Base-by-base conservation (phyloP, 2,888 invertebrate genomes). In the Troilus luridus region DNA sequence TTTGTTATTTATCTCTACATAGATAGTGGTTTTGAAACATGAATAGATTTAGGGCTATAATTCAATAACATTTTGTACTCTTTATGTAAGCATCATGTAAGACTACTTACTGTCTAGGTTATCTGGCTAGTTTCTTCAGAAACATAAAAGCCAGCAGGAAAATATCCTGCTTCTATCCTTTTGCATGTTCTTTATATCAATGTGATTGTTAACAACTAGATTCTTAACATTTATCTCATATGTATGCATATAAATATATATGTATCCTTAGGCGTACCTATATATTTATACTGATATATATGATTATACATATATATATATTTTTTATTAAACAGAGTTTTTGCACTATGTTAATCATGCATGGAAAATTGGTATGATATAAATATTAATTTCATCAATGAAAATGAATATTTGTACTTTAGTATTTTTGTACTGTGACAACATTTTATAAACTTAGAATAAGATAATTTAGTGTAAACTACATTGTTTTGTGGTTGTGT, bases 341-440 rank as follows among this genome's bases (percentile, higher is more conserved):
- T 92, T 92, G 91, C 92, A 93, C 93, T 93, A 93, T 92, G 93
- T 94, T 94, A 94, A 92, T 92, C 92, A 92, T 92, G 92, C 92
- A 91, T 92, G 91, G 88, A 67, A 72, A 85, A 91, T 91, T 56
- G 58, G 72, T 77, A 90, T 54, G 90, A 90, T 72, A 92, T 92
- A 91, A 92, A 91, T 91, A 91, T 92, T 92, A 92, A 92, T 92
- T 92, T 91, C 91, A 89, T 85, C 85, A 91, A 91, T 64, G 88
- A 91, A 92, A 92, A 91, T 62, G 91, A 92, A 92, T 92, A 92
- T 92, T 93, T 93, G 93, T 93, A 93, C 93, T 92, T 93, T 93
- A 93, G 92, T 93, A 93, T 93, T 93, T 93, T 93, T 93, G 93
- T 93, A 93, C 93, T 93, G 93, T 93, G 93, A 93, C 90, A 92